Conservation (phyloP, 1,140 invertebrate genomes). For the Trinorchestia longiramus region DNA sequence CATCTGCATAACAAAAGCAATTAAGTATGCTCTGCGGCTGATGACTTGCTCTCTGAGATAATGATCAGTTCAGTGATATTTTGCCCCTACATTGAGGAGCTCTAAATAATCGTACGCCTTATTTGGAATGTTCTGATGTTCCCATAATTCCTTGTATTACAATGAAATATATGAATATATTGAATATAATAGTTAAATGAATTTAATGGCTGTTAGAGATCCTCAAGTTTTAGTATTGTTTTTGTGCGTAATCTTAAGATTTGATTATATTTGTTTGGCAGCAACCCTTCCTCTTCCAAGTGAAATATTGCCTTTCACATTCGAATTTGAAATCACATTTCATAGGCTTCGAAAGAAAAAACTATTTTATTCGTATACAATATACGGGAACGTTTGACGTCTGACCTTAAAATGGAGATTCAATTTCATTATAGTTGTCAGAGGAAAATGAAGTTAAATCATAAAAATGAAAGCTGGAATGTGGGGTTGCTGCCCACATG, state of each 20-base stretch:
- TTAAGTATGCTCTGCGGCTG: neutral
- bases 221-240: conserved; percentile 3
- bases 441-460: neutral
- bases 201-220: conserved; percentile 38
- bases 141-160: conserved; percentile 10
- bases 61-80: conserved; percentile 26
- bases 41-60: conserved; percentile 43
- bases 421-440: neutral
- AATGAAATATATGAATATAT: conserved; percentile 37
- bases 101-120: conserved; percentile 29
- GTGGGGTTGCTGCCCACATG: neutral
- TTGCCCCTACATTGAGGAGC: neutral
- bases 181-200: neutral
- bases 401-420: neutral
- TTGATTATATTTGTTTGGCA: conserved; percentile 17
- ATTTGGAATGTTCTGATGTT: conserved; percentile 48
- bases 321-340: neutral
- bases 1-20: conserved; percentile 4
- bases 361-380: neutral
- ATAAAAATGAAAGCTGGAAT: neutral
- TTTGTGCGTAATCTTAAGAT: neutral
- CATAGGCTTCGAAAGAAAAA: neutral
- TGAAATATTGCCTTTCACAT: neutral
- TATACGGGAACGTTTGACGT: neutral
- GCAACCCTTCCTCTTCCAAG: neutral